Conservation (phyloP, 2,888 invertebrate species). For the Dione juno region DNA sequence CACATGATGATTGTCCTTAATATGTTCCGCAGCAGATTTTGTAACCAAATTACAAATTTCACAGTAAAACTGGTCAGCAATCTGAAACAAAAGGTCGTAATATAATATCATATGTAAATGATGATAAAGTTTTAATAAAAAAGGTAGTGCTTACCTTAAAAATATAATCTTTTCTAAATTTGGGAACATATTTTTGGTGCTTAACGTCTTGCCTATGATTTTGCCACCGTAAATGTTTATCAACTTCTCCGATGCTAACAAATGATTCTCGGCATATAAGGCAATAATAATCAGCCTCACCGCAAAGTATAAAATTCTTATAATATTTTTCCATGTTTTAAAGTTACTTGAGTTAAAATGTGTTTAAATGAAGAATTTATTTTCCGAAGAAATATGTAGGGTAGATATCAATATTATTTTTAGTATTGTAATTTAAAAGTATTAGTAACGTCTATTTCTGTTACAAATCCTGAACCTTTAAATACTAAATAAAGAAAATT, state of each 20-base stretch:
- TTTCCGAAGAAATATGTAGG: neutral
- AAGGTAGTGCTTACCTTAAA: constrained; percentile 56
- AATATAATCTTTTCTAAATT: constrained; percentile 58
- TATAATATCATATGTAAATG: neutral
- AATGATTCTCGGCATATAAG: constrained; percentile 63
- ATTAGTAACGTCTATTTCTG: neutral
- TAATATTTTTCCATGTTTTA: constrained; percentile 43
- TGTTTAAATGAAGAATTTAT: neutral
- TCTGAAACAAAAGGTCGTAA: constrained; percentile 51
- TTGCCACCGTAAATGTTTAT: constrained; percentile 65
- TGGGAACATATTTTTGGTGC: constrained; percentile 49
- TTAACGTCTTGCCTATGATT: constrained; percentile 59
- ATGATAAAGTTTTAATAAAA: neutral
- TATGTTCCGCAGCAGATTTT: constrained; percentile 51
- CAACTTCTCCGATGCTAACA: constrained; percentile 49
- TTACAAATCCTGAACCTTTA: neutral
- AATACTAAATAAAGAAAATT: neutral
- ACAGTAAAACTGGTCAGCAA: constrained; percentile 59
- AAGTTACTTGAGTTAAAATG: neutral
- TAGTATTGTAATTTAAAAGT: neutral
- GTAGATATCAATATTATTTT: neutral
- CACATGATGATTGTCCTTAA: constrained; percentile 53
- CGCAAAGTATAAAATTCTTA: constrained; percentile 65
- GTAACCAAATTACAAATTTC: constrained; percentile 58
- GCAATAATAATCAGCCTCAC: constrained; percentile 60